phyloP scores from a whole-genome alignment of 1,140 invertebrate species.

The Pseudoatta argentina region DNA sequence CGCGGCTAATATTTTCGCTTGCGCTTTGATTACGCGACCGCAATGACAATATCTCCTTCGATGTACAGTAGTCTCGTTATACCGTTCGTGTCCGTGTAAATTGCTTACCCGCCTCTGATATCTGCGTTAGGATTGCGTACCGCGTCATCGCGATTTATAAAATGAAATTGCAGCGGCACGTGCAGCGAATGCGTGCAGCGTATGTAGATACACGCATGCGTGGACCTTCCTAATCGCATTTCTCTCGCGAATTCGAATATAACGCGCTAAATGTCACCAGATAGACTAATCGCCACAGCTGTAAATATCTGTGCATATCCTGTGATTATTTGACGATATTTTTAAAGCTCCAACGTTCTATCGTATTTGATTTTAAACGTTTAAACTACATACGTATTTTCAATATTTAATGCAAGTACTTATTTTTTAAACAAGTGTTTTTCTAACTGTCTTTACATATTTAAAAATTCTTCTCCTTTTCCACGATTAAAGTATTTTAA shows the following conservation, averaged over 20 bases:
- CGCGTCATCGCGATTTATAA: conserved; percentile 50
- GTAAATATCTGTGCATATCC: background rate
- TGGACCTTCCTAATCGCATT: background rate
- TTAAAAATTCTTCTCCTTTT: too few species aligned
- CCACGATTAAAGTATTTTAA: too few species aligned
- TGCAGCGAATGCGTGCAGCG: conserved; percentile 18
- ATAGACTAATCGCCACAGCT: background rate
- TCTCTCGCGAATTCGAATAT: conserved; percentile 6
- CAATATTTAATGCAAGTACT: background rate
- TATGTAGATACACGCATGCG: too few species aligned
- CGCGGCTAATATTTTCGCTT: conserved; percentile 38
- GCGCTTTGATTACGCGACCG: conserved; percentile 49
- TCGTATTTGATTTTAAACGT: background rate
- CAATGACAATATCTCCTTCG: conserved; percentile 41
- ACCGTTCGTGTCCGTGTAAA: conserved; percentile 43
- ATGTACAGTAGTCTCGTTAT: conserved; percentile 44
- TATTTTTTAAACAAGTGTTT: too few species aligned
- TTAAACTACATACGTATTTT: background rate
- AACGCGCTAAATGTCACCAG: conserved; percentile 30
- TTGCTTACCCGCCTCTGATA: conserved; percentile 34
- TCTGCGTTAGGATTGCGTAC: conserved; percentile 36
- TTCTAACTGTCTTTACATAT: too few species aligned
- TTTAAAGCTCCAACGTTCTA: background rate
- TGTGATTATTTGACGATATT: background rate
- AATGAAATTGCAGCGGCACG: conserved; percentile 46